phyloP scores from a whole-genome alignment of 2,113 vertebrate species.

The Burhinus bistriatus region DNA sequence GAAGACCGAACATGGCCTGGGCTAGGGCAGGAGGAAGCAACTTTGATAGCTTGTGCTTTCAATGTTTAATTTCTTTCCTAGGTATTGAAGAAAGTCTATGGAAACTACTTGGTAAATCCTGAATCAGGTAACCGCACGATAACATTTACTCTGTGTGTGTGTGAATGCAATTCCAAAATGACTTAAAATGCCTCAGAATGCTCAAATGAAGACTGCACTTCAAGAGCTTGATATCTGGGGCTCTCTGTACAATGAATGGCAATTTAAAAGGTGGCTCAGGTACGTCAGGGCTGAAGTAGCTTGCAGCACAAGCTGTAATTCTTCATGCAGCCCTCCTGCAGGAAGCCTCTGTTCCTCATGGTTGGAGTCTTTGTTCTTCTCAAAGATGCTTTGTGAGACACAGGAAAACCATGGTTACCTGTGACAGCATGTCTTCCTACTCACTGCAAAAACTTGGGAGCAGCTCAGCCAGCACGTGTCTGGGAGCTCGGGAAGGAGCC shows the following conservation, averaged over 20 bases:
- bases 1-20: neutral
- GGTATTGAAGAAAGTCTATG: constrained; percentile 92
- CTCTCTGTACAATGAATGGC: neutral
- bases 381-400: neutral
- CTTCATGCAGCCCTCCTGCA: neutral
- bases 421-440: constrained; percentile 66
- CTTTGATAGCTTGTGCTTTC: neutral
- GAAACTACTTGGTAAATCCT: constrained; percentile 84
- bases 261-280: neutral
- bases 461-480: constrained; percentile 1
- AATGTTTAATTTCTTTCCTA: constrained; percentile 63
- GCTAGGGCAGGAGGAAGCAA: neutral
- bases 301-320: constrained; percentile 22
- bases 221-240: neutral
- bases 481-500: neutral
- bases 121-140: constrained; percentile 81
- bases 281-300: neutral
- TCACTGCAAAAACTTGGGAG: constrained; percentile 31
- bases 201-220: neutral
- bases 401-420: constrained; percentile 72
- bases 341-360: neutral
- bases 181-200: neutral
- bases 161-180: neutral
- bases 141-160: neutral
- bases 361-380: constrained; percentile 54